A percentile compares a stretch with the other conserved stretches of the same genome.
Conservation (phyloP, 1,140 invertebrate genomes). For the Vollenhovia emeryi region DNA sequence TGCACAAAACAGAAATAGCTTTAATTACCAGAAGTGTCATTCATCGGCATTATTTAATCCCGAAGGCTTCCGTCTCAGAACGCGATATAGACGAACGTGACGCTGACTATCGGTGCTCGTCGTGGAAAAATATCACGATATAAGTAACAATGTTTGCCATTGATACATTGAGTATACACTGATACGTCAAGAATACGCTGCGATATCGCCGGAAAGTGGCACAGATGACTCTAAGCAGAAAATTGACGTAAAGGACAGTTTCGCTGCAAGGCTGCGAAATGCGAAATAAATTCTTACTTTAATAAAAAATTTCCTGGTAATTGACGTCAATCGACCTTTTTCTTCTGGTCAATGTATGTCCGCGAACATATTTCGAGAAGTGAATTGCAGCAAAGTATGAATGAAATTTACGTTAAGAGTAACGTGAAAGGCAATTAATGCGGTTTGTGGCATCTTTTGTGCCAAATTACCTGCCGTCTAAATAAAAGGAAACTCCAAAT, state of each 20-base stretch:
- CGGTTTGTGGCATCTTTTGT: background rate
- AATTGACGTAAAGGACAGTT: background rate
- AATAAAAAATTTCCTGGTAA: background rate
- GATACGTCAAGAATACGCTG: conserved; percentile 2
- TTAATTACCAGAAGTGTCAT: background rate
- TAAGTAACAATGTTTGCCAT: conserved; percentile 19
- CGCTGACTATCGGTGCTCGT: background rate
- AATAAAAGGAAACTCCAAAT: background rate
- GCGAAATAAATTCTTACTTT: background rate
- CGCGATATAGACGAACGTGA: background rate
- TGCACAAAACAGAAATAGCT: background rate
- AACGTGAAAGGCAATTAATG: background rate
- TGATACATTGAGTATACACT: conserved; percentile 4
- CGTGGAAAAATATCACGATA: conserved; percentile 30
- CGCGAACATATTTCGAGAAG: background rate
- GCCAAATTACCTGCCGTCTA: background rate
- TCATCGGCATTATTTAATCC: background rate
- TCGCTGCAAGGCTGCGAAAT: background rate
- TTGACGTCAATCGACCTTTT: background rate
- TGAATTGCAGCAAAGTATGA: background rate
- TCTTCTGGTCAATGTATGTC: background rate
- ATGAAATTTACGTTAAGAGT: background rate
- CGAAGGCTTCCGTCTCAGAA: conserved; percentile 2
- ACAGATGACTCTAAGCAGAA: conserved; percentile 14
- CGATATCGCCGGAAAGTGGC: conserved; percentile 23